Evolutionary conservation across 1,140 invertebrate genomes (phyloP), one percentile per base, ranked within the genome.

Genomic region (Geopemphigus sp.): DNA sequence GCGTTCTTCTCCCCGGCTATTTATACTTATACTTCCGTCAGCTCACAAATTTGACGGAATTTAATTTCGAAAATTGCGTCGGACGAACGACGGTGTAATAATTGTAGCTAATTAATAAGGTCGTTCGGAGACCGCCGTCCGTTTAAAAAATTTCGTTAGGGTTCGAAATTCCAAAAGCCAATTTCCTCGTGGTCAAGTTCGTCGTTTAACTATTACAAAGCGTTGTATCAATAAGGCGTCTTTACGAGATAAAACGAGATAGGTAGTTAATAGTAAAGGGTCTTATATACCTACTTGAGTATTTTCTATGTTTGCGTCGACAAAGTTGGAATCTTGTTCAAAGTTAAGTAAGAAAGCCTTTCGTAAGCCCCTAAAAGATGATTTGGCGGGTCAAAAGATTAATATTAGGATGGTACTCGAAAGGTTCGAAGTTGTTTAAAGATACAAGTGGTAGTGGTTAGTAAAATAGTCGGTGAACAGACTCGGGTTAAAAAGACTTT

Each of bases 361-460:
- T 68, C 22, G 45, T 68, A 50, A 47, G 29, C 45, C 26, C 32
- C 22, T n/a, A 50, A 26, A 68, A 24, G 26, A 68, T 24, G 39
- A 47, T 47, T n/a, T n/a, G n/a, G n/a, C 47, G 64, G 64, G 64
- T 68, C 39, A 68, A 68, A 68, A 68, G 64, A 68, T 68, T 68
- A 47, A 24, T 68, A 47, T 68, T 17, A 68, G 22, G 45, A 68
- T 50, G 64, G 29, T 47, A 68, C 45, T 39, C 63, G 63, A 22
- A 66, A 32, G 45, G 45, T 68, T 68, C 50, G 22, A 47, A 68
- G 64, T 68, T 47, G 32, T 68, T 68, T 24, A 47, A 50, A 47
- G 64, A 66, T 66, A 66, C 64, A 68, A 47, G 64, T 50, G 24
- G 45, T 47, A 39, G 22, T 68, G n/a, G 22, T 1, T 5, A n/a